Evolutionary conservation across 2,888 invertebrate genomes (phyloP), one percentile per base, ranked within the genome.

Genomic region (Platycheirus rosarum): DNA sequence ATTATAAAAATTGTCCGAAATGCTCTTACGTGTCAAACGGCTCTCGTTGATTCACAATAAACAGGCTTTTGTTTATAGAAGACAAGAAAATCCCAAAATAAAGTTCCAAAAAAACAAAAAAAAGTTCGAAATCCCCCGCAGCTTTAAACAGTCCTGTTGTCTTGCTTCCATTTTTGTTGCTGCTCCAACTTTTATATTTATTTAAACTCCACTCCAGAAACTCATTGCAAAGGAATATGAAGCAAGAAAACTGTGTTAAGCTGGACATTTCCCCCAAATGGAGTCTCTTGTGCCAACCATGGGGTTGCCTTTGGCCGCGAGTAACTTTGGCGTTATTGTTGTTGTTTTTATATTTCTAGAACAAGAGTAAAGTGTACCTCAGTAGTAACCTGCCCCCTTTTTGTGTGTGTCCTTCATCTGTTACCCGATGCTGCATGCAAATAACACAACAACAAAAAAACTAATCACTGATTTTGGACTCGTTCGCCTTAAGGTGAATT

Each of bases 301-400:
- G 6, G 13, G 37, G 1, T 29, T 49, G 29, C 9, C 13, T 13
- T 9, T 40, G 20, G 35, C 9, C 3, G n/a, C n/a, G 13, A 32
- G 29, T 32, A 32, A 26, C 4, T 26, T 5, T 26, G 1, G n/a
- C 29, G 14, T 29, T 0, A 16, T 20, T 57, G 23, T 35, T 57
- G 9, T 57, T 55, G 11, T 32, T 49, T 6, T 44, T 69, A 70
- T 40, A 57, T n/a, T n/a, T n/a, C n/a, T 70, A 57, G 51, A 71
- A 65, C 44, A 71, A 65, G 70, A 65, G 57, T 60, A 65, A 70
- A 60, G 60, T 60, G 44, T 60, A 37, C 51, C 63, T 44, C 49
- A 65, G 48, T 42, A 65, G 48, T 57, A 48, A 70, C 55, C 13
- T 62, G 71, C 37, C 65, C 70, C 46, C 60, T 35, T 46, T 46